Evolutionary conservation across 1,140 invertebrate genomes (phyloP).

Genomic region (Caenorhabditis inopinata): DNA sequence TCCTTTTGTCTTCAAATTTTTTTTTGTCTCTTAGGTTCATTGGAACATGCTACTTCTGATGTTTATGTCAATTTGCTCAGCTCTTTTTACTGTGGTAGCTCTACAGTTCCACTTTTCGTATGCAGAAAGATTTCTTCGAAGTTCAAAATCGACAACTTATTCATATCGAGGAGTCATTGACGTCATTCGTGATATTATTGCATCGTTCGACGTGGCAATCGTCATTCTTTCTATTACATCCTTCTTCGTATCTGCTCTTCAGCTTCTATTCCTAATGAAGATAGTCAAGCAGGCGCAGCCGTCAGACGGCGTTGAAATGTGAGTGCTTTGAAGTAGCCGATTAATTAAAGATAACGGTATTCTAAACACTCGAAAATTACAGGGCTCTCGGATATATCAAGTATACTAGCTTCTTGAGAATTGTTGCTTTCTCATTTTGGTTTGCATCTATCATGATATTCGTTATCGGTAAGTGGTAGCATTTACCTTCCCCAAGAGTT

Average conservation of each 20-base stretch:
- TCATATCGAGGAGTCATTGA: not conserved
- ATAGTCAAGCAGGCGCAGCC: slow-evolving; percentile 10
- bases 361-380: not conserved
- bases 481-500: no score
- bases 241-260: slow-evolving; percentile 24
- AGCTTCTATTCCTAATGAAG: slow-evolving; percentile 28
- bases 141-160: not conserved
- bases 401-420: slow-evolving; percentile 7
- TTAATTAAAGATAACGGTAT: no score
- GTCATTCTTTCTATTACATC: not conserved
- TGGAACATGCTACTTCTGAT: slow-evolving; percentile 6
- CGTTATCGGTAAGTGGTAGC: not conserved
- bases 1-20: not conserved
- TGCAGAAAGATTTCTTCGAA: not conserved
- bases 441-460: slow-evolving; percentile 2
- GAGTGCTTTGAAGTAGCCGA: not conserved
- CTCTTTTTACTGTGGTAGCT: not conserved
- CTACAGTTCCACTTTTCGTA: slow-evolving; percentile 2
- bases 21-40: not conserved
- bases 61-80: slow-evolving; percentile 7
- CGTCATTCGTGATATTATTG: not conserved
- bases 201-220: not conserved
- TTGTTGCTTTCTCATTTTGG: slow-evolving; percentile 22
- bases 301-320: not conserved
- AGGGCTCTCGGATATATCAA: slow-evolving; percentile 25